Base-by-base conservation (phyloP, 2,797 vertebrate species). In the Acrossocheilus fasciatus region DNA sequence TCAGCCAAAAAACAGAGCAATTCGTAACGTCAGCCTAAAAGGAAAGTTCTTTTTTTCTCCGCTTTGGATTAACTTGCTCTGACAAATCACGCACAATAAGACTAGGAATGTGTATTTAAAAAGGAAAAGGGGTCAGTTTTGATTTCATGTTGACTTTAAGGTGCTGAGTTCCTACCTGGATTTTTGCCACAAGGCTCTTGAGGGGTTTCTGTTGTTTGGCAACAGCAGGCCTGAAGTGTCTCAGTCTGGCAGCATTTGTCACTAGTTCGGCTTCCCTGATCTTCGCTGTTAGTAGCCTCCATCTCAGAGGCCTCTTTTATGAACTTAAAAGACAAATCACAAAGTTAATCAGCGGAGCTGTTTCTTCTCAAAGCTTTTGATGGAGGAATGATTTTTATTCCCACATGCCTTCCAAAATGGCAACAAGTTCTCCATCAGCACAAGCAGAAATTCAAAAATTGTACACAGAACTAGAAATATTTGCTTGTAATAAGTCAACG, bases 181-280 rank as follows among this genome's bases (percentile, higher is more conserved):
- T 81, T 84, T 83, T 91, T 82, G 83, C 85, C 88, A 77, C 80
- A 85, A 36, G 80, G 57, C 54, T 88, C 90, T 86, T 83, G 84
- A 39, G 78, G 85, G 74, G 83, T 39, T 86, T 81, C 64, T 77
- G 75, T 77, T 57, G 81, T 64, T 76, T 87, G 89, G 77, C 69
- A 86, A 86, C 59, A 78, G 80, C 81, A 83, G 50, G 45, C 15
- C 81, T 85, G 86, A 47, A 86, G 77, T 62, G 74, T 64, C 79
- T 91, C 91, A 23, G 91, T 90, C 85, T 91, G 91, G 81, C 91
- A 91, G 81, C 66, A 89, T 83, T 90, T 90, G 85, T 91, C 89
- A 45, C 87, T 90, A 50, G 81, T 87, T 87, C 69, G 85, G 73
- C 59, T 89, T 78, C 36, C 78, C 43, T 81, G 70, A 30, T 52